Evolutionary conservation across 2,113 vertebrate genomes (phyloP).

Genomic region (Seriola dumerili): DNA sequence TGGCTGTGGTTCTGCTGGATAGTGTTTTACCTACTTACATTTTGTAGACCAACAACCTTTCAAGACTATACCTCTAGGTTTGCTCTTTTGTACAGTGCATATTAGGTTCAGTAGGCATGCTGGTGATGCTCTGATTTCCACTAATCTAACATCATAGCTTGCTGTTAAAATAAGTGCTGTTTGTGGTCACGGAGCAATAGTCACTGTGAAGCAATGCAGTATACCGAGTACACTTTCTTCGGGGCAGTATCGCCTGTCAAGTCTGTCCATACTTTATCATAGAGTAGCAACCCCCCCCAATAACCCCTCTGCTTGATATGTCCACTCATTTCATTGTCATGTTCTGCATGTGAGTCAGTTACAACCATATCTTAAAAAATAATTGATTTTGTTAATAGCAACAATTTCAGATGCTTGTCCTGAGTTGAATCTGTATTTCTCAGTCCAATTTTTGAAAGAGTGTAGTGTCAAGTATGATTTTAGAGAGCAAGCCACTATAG

Average conservation of each 20-base stretch:
- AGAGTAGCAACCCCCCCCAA: conserved; percentile 33
- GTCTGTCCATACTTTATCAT: conserved; percentile 38
- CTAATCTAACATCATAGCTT: conserved; percentile 21
- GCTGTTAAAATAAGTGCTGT: conserved; percentile 11
- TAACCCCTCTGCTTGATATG: conserved; percentile 32
- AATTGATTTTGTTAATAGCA: not conserved
- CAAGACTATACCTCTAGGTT: not conserved
- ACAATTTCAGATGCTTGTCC: not conserved
- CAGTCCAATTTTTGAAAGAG: conserved; percentile 27
- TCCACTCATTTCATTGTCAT: conserved; percentile 51
- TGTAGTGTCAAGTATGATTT: conserved; percentile 9
- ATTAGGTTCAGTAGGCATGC: conserved; percentile 16
- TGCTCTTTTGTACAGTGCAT: conserved; percentile 1
- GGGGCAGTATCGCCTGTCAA: conserved; percentile 54
- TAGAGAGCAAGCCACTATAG: conserved; percentile 33
- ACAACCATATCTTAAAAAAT: conserved; percentile 5
- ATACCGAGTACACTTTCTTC: conserved; percentile 47
- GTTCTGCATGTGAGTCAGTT: conserved; percentile 28
- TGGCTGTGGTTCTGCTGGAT: conserved; percentile 2
- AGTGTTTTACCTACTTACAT: conserved; percentile 17
- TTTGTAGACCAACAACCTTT: conserved; percentile 15
- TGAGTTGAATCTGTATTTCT: not conserved
- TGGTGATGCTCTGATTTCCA: conserved; percentile 12
- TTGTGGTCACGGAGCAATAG: conserved; percentile 8
- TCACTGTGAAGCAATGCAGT: conserved; percentile 32